Conservation (phyloP, 2,113 vertebrate genomes). For the Peromyscus californicus region DNA sequence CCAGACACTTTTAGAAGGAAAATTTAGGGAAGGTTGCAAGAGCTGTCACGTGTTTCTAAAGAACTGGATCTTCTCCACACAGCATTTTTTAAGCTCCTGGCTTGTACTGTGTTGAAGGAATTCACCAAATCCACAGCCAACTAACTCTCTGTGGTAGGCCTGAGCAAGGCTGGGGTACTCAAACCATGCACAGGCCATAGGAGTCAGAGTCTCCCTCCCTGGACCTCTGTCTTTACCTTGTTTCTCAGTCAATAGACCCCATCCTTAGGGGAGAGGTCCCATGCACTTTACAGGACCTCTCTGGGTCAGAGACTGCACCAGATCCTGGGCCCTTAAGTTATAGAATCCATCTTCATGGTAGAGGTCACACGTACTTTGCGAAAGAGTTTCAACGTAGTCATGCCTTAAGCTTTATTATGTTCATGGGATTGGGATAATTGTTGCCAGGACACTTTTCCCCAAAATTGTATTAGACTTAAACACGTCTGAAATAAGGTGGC, state of each 20-base stretch:
- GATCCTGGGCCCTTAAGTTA: not conserved
- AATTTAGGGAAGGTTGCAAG: not conserved
- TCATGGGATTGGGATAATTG: not conserved
- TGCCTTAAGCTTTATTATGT: not conserved
- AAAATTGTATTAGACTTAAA: not conserved
- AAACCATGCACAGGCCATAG: not conserved
- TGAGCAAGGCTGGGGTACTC: not conserved
- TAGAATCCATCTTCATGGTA: not conserved
- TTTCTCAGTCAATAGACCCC: not conserved
- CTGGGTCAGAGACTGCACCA: not conserved
- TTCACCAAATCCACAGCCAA: fast-evolving
- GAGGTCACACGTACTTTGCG: not conserved
- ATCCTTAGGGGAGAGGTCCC: not conserved
- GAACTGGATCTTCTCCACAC: not conserved
- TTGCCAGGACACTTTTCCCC: not conserved
- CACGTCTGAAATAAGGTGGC: not conserved
- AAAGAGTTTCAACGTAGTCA: not conserved
- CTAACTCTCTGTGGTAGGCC: not conserved
- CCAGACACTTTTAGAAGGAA: not conserved
- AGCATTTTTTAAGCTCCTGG: not conserved
- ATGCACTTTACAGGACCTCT: not conserved
- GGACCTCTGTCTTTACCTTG: not conserved
- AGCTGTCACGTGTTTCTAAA: not conserved
- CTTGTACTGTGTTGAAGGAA: not conserved
- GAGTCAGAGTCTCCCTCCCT: not conserved